phyloP scores from a whole-genome alignment of 2,888 invertebrate genomes.

The Macrophya alboannulata region DNA sequence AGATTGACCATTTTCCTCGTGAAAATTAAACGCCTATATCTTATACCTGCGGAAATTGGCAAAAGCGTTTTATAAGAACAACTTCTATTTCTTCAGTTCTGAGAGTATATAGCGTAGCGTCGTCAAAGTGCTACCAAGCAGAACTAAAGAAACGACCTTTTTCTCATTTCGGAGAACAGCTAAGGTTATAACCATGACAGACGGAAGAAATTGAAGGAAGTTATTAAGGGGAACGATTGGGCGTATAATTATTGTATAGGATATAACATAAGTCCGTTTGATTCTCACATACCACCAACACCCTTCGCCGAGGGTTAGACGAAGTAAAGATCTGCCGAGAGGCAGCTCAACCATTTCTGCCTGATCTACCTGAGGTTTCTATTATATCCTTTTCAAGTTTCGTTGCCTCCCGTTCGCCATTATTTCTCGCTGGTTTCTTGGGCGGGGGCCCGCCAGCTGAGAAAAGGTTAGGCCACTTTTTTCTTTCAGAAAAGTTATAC shows the following conservation, averaged over 20 bases:
- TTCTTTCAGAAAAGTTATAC: slow-evolving; percentile 53
- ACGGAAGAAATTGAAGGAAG: slow-evolving; percentile 39
- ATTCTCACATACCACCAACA: slow-evolving; percentile 28
- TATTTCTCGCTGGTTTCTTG: slow-evolving; percentile 53
- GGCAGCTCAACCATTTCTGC: slow-evolving; percentile 25
- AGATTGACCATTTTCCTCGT: not conserved
- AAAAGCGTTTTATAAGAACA: slow-evolving; percentile 18
- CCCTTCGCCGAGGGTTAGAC: slow-evolving; percentile 26
- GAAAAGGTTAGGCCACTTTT: slow-evolving; percentile 52
- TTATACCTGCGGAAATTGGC: slow-evolving; percentile 13
- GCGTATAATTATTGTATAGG: slow-evolving; percentile 39
- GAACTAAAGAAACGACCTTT: slow-evolving; percentile 30
- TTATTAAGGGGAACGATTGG: slow-evolving; percentile 10
- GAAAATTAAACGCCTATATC: slow-evolving; percentile 8
- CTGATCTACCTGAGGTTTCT: slow-evolving; percentile 53
- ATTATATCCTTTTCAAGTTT: slow-evolving; percentile 54
- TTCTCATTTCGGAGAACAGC: slow-evolving; percentile 25
- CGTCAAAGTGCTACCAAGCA: slow-evolving; percentile 12
- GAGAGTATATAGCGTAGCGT: not conserved
- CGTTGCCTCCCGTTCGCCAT: slow-evolving; percentile 53
- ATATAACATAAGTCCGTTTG: slow-evolving; percentile 26
- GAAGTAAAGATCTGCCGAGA: slow-evolving; percentile 20
- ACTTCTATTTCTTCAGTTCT: not conserved
- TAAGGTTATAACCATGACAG: slow-evolving; percentile 15
- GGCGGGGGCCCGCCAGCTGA: slow-evolving; percentile 49